phyloP scores from a whole-genome alignment of 2,113 vertebrate genomes.

The Ancistrus triradiatus region DNA sequence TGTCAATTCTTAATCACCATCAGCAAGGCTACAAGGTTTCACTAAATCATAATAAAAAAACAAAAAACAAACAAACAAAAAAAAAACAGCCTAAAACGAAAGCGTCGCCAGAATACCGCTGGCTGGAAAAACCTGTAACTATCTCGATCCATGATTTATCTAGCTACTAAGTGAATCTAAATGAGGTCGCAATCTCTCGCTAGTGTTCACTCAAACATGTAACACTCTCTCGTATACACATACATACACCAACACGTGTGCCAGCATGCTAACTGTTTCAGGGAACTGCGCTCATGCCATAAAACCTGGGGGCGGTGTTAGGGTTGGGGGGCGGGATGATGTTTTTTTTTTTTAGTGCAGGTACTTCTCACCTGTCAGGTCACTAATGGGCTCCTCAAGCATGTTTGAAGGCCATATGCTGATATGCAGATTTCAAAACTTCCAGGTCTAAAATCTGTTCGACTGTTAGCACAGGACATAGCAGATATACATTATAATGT shows the following conservation, averaged over 20 bases:
- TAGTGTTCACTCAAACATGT: background rate
- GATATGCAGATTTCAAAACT: no score
- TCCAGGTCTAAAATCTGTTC: no score
- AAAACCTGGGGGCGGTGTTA: background rate
- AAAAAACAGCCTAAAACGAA: no score
- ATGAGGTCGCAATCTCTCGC: background rate
- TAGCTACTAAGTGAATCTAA: background rate
- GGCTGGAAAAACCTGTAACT: background rate
- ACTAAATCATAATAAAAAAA: slow-evolving; percentile 1
- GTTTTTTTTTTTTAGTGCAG: background rate
- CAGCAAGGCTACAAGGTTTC: slow-evolving; percentile 33
- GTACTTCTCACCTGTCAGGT: background rate
- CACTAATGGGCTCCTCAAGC: slow-evolving; percentile 27
- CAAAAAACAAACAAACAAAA: background rate
- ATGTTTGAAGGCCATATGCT: background rate
- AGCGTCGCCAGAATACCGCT: background rate
- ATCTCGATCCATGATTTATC: background rate
- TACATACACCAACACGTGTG: background rate
- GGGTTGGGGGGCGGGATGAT: no score
- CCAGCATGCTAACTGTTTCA: slow-evolving; percentile 2
- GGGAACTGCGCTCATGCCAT: background rate
- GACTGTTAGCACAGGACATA: no score
- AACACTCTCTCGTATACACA: background rate
- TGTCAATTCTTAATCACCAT: background rate
- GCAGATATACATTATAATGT: no score